Evolutionary conservation across 1,140 invertebrate species (phyloP), one percentile per base, ranked within the genome.

Genomic region (Drosophila repletoides): DNA sequence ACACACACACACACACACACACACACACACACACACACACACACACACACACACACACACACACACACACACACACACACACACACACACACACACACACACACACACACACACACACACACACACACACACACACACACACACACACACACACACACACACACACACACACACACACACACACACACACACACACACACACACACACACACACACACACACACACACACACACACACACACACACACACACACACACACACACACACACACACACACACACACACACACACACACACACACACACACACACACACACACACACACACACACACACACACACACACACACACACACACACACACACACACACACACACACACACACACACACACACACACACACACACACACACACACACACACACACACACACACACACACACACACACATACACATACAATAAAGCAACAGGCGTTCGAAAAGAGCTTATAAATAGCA

Each of bases 401-500:
- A 34, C 24, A 38, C n/a, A n/a, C n/a, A 52, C 24, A 17, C 33
- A 9, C 24, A 28, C n/a, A 28, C 19, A 38, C 9, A 41, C 3
- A 21, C 51, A 29, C 10, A 21, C 15, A 40, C 9, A 5, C 0
- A n/a, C n/a, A 10, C 4, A 5, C 17, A n/a, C 36, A 9, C 7
- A 15, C 12, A 22, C 34, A 21, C 36, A 31, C 9, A 12, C n/a
- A 9, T 4, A 19, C 17, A 14, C 3, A 34, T n/a, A n/a, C n/a
- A n/a, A 29, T 9, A 33, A 19, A 34, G 48, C 64, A 68, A 68
- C 64, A 68, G 58, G 48, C 58, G 40, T 24, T 19, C 19, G 22
- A 24, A 26, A 53, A 67, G 53, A 67, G 64, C 56, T 67, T 43
- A 19, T 22, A 67, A 29, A 36, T 36, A 22, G 9, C 21, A 56